These are phyloP conservation scores for Ursus arctos DNA, from an alignment of 2,113 vertebrate species.

Conservation along the genomic window DNA sequence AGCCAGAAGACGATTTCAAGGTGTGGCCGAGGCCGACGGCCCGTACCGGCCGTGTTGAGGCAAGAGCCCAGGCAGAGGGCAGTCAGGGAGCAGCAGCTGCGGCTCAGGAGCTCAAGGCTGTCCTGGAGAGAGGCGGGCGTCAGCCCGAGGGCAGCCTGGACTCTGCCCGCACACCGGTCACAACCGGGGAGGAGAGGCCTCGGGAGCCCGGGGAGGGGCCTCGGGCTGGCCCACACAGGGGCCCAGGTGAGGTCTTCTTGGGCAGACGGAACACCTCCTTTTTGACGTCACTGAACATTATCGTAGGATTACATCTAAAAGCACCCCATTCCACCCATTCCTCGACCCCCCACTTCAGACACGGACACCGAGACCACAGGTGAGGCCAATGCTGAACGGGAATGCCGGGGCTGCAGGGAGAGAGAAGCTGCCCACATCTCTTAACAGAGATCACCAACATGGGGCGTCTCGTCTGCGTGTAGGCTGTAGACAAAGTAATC, in stretches of 20 bases:
- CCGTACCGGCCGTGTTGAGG: background rate
- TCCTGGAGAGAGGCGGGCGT: background rate
- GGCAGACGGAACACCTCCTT: background rate
- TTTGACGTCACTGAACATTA: background rate
- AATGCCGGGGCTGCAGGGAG: background rate
- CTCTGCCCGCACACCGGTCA: too few species aligned
- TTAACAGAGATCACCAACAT: background rate
- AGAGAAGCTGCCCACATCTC: background rate
- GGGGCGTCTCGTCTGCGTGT: too few species aligned
- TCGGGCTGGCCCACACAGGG: fast-evolving
- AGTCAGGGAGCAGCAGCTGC: background rate
- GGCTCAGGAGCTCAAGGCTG: background rate
- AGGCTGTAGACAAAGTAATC: too few species aligned
- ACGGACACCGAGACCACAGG: background rate
- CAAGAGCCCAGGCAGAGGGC: too few species aligned
- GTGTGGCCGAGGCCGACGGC: background rate
- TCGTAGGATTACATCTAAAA: background rate
- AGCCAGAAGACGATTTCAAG: background rate
- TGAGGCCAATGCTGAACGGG: background rate
- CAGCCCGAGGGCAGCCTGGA: background rate
- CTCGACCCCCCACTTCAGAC: too few species aligned
- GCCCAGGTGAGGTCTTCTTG: too few species aligned
- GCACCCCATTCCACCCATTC: background rate
- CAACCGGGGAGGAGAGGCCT: background rate
- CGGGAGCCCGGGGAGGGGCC: fast-evolving